Base-by-base conservation (phyloP, 2,888 invertebrate species). In the Eueremaeus valkanovi region DNA sequence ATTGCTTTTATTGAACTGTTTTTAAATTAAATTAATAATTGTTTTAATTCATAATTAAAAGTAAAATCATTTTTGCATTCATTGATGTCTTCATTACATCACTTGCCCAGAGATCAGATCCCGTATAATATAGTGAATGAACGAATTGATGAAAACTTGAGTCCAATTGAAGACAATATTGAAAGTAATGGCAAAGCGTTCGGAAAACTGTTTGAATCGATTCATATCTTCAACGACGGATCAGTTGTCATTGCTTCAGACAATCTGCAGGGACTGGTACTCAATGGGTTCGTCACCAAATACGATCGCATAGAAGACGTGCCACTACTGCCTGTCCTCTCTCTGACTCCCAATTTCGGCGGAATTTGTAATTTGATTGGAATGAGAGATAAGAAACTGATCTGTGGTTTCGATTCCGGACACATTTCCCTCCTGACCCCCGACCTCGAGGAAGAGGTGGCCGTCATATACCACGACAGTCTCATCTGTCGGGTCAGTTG, bases 351-450 rank as follows among this genome's bases (percentile, higher is more conserved):
- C 9, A 13, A 27, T 58, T 51, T 51, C n/a, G 75, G 75, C 40
- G 72, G 68, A 1, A 21, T 36, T 31, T 49, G 40, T 33, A 49
- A 72, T 55, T 21, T 73, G 33, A 73, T 73, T n/a, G 58, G 21
- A 9, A 8, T 58, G 24, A 33, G 55, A 58, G 36, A 36, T 36
- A 73, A 36, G 9, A 55, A 16, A 24, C 27, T 75, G 5, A 29
- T 75, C 21, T 33, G 51, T 42, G 75, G 75, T 11, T 75, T 72
- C 33, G 75, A 75, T 63, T 72, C 72, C 16, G 75, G 75, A 40
- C n/a, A 58, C 29, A 45, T 75, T 5, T 27, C 40, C 13, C 1
- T 58, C 3, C 21, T 51, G 11, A 36, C n/a, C 27, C 8, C 21
- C n/a, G 58, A 55, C 3, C 72, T 75, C 9, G 45, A 45, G 31